phyloP scores from a whole-genome alignment of 53 echinoderm and acorn worm species.

The Holothuria leucospilota region DNA sequence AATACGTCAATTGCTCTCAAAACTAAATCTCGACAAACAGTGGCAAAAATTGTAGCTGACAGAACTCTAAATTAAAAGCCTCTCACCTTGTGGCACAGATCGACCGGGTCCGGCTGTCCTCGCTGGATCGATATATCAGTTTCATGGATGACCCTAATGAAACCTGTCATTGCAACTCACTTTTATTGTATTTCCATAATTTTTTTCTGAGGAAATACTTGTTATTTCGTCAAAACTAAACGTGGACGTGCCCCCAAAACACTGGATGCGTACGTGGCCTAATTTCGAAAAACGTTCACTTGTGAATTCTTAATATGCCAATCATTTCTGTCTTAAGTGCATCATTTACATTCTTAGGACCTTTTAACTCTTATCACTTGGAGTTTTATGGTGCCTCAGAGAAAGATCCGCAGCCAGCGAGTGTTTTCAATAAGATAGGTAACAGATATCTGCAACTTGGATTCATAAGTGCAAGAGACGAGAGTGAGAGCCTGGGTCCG shows the following conservation, averaged over 20 bases:
- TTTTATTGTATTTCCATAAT: slow-evolving; percentile 48
- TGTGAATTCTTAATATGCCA: slow-evolving; percentile 48
- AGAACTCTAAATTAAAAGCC: slow-evolving; percentile 43
- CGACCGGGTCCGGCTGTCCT: slow-evolving; percentile 13
- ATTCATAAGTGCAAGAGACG: too few species aligned
- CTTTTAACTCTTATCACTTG: slow-evolving; percentile 13
- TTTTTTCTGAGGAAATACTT: slow-evolving; percentile 33
- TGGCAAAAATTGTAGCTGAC: slow-evolving; percentile 27
- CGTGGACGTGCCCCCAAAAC: slow-evolving; percentile 33
- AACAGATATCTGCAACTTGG: too few species aligned
- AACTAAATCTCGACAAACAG: slow-evolving; percentile 32
- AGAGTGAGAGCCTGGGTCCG: too few species aligned
- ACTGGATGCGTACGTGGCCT: slow-evolving; percentile 50
- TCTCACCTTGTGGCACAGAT: slow-evolving; percentile 47
- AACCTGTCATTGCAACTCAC: slow-evolving; percentile 34
- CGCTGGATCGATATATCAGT: slow-evolving; percentile 15
- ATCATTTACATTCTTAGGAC: slow-evolving; percentile 41
- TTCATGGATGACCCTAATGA: slow-evolving; percentile 31
- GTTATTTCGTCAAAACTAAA: background rate
- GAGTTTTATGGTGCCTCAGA: too few species aligned
- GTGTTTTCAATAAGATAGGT: too few species aligned
- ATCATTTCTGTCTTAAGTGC: slow-evolving; percentile 39
- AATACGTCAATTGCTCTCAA: slow-evolving; percentile 48
- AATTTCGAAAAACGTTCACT: slow-evolving; percentile 46
- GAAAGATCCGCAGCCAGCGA: too few species aligned